Conservation (phyloP, 2,797 vertebrate genomes). For the Schizothorax lantsangensis region DNA sequence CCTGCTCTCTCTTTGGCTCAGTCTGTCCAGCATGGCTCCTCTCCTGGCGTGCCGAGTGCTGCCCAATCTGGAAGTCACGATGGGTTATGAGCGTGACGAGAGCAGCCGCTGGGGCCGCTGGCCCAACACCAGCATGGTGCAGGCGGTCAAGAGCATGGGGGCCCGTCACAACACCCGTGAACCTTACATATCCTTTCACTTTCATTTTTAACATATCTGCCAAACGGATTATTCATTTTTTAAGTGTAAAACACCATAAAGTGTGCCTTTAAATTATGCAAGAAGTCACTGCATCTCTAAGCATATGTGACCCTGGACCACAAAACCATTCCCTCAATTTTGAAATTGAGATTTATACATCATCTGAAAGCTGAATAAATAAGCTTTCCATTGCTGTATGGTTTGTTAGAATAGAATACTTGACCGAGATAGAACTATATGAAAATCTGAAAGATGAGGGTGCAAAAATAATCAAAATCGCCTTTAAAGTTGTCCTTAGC, state of each 20-base stretch:
- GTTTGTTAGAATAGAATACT: not conserved
- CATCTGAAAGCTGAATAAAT: not conserved
- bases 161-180: constrained; percentile 74
- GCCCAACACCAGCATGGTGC: constrained; percentile 78
- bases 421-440: not conserved
- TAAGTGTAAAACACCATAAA: not conserved
- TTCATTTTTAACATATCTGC: not conserved
- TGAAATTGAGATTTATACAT: not conserved
- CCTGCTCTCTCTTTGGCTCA: constrained; percentile 42
- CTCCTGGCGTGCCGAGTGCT: constrained; percentile 77
- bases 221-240: not conserved
- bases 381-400: not conserved
- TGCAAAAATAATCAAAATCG: not conserved
- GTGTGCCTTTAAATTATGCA: constrained; percentile 16
- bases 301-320: not conserved
- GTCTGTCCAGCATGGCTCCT: constrained; percentile 77
- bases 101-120: constrained; percentile 77
- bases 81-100: constrained; percentile 78
- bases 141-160: constrained; percentile 78
- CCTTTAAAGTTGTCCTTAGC: not conserved
- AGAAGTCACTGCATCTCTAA: not conserved
- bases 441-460: not conserved
- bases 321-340: not conserved
- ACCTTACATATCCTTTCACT: constrained; percentile 78
- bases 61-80: constrained; percentile 77